A percentile compares a stretch with the other conserved stretches of the same genome.
These are phyloP conservation scores for Drosophila auraria DNA, from an alignment of 1,140 invertebrate species.

Conservation along the genomic window DNA sequence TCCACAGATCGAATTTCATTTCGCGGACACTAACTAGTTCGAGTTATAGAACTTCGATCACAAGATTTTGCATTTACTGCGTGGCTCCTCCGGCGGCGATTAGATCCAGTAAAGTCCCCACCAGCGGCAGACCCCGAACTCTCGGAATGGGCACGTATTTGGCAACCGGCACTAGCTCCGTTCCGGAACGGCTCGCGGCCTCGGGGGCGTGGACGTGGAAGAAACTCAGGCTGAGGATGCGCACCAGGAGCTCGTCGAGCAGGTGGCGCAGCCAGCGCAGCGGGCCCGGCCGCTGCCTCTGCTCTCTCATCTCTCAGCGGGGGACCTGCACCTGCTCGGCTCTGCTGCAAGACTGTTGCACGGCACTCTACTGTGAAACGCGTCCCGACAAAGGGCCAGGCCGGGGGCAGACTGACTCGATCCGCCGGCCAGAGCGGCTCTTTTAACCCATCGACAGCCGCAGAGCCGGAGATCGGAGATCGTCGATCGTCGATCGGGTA, in stretches of 20 bases:
- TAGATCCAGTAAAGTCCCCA: slow-evolving; percentile 87
- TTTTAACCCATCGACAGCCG: slow-evolving; percentile 58
- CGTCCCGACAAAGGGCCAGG: slow-evolving; percentile 59
- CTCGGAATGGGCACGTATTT: slow-evolving; percentile 61
- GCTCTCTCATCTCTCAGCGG: slow-evolving; percentile 45
- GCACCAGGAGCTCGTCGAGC: slow-evolving; percentile 44
- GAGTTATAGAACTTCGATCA: neutral
- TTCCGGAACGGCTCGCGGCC: neutral
- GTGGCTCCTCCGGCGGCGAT: slow-evolving; percentile 86
- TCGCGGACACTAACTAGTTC: neutral
- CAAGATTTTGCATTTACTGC: slow-evolving; percentile 68
- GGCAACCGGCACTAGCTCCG: slow-evolving; percentile 28
- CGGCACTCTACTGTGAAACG: slow-evolving; percentile 18
- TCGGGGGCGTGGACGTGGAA: slow-evolving; percentile 6
- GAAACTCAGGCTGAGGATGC: slow-evolving; percentile 29
- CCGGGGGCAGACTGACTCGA: slow-evolving; percentile 63
- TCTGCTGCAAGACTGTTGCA: slow-evolving; percentile 6
- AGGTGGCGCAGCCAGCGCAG: slow-evolving; percentile 41
- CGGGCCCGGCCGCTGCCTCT: slow-evolving; percentile 33
- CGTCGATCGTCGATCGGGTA: slow-evolving; percentile 33
- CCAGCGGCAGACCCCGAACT: slow-evolving; percentile 86
- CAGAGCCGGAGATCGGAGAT: slow-evolving; percentile 27
- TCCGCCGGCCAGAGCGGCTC: slow-evolving; percentile 55
- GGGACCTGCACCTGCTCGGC: slow-evolving; percentile 27
- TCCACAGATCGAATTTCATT: neutral